Percentiles rank a stretch among this genome's conserved stretches.
These are phyloP conservation scores for Propithecus deckenii DNA, from an alignment of 2,797 vertebrate genomes.

Conservation along the genomic window DNA sequence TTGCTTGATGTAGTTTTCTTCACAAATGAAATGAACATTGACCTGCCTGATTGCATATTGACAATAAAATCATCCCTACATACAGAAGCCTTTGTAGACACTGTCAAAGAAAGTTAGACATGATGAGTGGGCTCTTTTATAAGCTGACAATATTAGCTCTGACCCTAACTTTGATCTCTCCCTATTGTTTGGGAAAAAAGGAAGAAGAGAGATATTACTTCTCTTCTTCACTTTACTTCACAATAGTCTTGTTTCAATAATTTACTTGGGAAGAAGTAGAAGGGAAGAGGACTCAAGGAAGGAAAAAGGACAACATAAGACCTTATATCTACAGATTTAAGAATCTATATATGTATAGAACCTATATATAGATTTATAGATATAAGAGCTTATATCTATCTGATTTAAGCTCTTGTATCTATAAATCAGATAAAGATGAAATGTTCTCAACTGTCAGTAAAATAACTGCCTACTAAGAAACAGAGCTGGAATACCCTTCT, in stretches of 20 bases:
- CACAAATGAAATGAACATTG: conserved; percentile 77
- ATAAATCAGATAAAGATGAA: neutral
- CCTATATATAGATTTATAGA: too few species aligned
- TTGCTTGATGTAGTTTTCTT: conserved; percentile 73
- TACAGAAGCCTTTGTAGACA: conserved; percentile 27
- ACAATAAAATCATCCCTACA: conserved; percentile 72
- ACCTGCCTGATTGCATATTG: conserved; percentile 73
- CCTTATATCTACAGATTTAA: neutral
- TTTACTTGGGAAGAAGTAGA: neutral
- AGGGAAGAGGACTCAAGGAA: neutral
- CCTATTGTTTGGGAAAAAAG: neutral
- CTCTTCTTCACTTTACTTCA: neutral
- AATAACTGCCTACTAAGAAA: neutral
- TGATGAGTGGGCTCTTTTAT: conserved; percentile 46
- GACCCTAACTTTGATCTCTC: conserved; percentile 44
- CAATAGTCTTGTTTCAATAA: neutral
- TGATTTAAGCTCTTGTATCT: neutral
- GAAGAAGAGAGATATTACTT: neutral
- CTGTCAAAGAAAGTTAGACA: conserved; percentile 58
- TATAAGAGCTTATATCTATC: neutral
- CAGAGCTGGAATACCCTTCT: neutral
- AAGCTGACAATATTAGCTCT: neutral
- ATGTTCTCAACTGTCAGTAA: neutral
- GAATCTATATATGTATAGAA: neutral
- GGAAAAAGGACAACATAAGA: neutral